phyloP scores from a whole-genome alignment of 2,113 vertebrate species.

The Coregonus clupeaformis region DNA sequence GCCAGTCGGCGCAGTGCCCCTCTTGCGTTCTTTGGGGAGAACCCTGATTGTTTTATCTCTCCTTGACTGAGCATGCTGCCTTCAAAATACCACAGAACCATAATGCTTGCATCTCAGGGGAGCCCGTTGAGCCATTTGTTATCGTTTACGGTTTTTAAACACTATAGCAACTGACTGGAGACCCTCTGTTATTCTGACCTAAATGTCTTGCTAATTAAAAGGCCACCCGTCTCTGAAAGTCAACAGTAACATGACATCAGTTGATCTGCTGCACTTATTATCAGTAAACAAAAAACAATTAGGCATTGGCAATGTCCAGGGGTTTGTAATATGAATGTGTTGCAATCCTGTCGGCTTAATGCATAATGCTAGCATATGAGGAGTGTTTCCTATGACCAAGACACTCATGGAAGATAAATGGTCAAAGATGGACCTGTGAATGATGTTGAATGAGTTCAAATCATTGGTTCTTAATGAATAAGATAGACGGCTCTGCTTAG shows the following conservation, averaged over 20 bases:
- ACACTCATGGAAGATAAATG: not conserved
- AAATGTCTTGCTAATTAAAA: slow-evolving; percentile 4
- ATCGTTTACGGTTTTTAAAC: slow-evolving; percentile 28
- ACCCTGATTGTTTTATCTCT: slow-evolving; percentile 28
- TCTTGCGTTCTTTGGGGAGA: not conserved
- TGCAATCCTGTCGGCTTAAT: slow-evolving; percentile 9
- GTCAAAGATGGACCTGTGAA: not conserved
- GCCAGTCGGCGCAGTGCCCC: not conserved
- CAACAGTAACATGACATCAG: not conserved
- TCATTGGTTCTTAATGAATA: not conserved
- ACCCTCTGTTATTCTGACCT: not conserved
- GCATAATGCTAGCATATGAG: not conserved
- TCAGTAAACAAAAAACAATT: slow-evolving; percentile 15
- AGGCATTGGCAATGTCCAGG: not conserved
- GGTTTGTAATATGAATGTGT: not conserved
- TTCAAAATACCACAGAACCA: slow-evolving; percentile 24
- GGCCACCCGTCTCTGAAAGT: not conserved
- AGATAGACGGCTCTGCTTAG: not conserved
- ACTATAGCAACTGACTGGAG: slow-evolving; percentile 9
- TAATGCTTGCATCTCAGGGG: slow-evolving; percentile 4
- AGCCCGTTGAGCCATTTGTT: slow-evolving; percentile 28
- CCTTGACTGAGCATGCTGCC: slow-evolving; percentile 2
- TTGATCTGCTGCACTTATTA: slow-evolving; percentile 1
- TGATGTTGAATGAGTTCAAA: not conserved
- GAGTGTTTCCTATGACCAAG: not conserved